phyloP scores from a whole-genome alignment of 2,797 vertebrate species.

The Sebastes ruberrimus region DNA sequence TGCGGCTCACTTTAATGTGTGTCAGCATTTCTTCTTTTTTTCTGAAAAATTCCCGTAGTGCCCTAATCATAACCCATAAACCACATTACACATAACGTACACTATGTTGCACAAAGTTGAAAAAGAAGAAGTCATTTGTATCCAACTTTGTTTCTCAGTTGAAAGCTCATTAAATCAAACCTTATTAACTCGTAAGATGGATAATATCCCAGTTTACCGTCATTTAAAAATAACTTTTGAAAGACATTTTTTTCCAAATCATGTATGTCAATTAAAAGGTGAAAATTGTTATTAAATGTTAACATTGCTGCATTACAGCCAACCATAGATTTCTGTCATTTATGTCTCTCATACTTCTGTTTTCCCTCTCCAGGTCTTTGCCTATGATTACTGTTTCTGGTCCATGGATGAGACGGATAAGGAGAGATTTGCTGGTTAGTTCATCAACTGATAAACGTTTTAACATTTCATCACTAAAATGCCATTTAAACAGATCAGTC shows the following conservation, averaged over 20 bases:
- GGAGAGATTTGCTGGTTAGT: constrained; percentile 93
- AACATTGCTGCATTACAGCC: not conserved
- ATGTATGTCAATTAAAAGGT: not conserved
- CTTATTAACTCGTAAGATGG: not conserved
- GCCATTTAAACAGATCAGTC: not conserved
- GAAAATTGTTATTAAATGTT: not conserved
- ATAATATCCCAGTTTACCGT: not conserved
- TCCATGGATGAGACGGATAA: constrained; percentile 95
- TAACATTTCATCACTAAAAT: not conserved
- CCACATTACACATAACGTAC: not conserved
- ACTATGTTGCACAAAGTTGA: not conserved
- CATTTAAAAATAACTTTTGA: not conserved
- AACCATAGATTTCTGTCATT: not conserved
- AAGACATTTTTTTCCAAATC: not conserved
- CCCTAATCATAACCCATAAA: not conserved
- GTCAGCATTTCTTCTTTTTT: not conserved
- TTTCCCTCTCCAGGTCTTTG: constrained; percentile 87
- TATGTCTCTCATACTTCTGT: not conserved
- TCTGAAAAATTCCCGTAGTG: not conserved
- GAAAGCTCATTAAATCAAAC: not conserved
- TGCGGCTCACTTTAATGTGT: not conserved
- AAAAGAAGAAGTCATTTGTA: not conserved
- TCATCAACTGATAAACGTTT: not conserved
- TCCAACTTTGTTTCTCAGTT: not conserved
- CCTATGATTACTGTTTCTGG: constrained; percentile 99